Evolutionary conservation across 2,797 vertebrate species (phyloP).

Genomic region (Molothrus aeneus): DNA sequence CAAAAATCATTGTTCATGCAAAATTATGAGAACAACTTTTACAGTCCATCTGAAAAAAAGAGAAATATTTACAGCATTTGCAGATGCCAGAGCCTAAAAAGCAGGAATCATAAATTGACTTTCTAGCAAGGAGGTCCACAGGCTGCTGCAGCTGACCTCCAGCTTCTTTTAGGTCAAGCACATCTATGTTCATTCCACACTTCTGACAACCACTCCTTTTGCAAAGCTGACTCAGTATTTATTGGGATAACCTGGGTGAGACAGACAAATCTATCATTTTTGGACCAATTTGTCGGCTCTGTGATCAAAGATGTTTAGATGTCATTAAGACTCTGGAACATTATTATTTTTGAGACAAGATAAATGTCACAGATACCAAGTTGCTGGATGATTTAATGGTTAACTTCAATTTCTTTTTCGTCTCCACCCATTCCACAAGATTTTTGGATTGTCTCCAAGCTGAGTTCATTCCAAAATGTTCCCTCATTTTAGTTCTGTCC

Average conservation of each 20-base stretch:
- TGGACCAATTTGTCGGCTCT: constrained; percentile 10
- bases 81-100: constrained; percentile 1
- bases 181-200: not conserved
- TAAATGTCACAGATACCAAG: not conserved
- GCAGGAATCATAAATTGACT: not conserved
- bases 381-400: constrained; percentile 54
- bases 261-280: constrained; percentile 36
- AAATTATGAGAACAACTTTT: not conserved
- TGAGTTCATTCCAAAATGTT: constrained; percentile 28
- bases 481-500: constrained; percentile 37
- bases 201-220: constrained; percentile 9
- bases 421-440: constrained; percentile 51
- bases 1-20: not conserved
- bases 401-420: not conserved
- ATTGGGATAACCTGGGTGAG: constrained; percentile 29
- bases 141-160: not conserved
- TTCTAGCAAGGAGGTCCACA: constrained; percentile 36
- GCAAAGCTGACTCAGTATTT: constrained; percentile 42
- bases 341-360: constrained; percentile 23
- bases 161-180: constrained; percentile 25
- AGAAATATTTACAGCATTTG: not conserved
- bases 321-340: constrained; percentile 19
- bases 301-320: constrained; percentile 57
- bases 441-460: constrained; percentile 42
- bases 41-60: not conserved